Conservation (phyloP, 2,888 invertebrate species). For the Epinotia ramella region DNA sequence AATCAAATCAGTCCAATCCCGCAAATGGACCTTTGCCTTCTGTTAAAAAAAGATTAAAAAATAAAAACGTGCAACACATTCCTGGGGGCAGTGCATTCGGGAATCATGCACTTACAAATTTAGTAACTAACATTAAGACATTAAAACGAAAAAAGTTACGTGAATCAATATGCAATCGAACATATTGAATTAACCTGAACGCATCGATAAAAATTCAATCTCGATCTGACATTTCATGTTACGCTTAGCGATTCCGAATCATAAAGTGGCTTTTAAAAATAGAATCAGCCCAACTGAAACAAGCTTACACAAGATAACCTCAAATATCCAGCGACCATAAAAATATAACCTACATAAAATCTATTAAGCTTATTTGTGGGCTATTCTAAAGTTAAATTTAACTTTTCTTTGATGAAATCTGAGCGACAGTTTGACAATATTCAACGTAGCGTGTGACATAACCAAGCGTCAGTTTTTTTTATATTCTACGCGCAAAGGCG, state of each 20-base stretch:
- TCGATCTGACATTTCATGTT: conserved; percentile 30
- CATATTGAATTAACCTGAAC: conserved; percentile 13
- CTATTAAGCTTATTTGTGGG: conserved; percentile 30
- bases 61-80: conserved; percentile 79
- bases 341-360: conserved; percentile 39
- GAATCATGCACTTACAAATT: conserved; percentile 79
- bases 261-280: conserved; percentile 41
- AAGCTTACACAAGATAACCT: conserved; percentile 26
- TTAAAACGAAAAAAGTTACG: conserved; percentile 55
- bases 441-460: conserved; percentile 39
- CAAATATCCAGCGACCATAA: conserved; percentile 33
- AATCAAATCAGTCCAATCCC: conserved; percentile 70
- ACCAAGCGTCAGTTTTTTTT: conserved; percentile 20
- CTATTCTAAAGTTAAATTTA: conserved; percentile 34
- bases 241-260: conserved; percentile 24
- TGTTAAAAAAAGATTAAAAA: conserved; percentile 65
- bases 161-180: conserved; percentile 52
- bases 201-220: conserved; percentile 19
- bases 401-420: conserved; percentile 34
- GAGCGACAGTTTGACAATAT: conserved; percentile 35
- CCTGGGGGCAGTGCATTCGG: conserved; percentile 82
- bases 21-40: conserved; percentile 78
- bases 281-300: conserved; percentile 31
- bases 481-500: neutral
- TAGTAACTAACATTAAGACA: conserved; percentile 58